These are phyloP conservation scores for Pachypanchax playfairii DNA, from an alignment of 2,113 vertebrate genomes.

Conservation along the genomic window DNA sequence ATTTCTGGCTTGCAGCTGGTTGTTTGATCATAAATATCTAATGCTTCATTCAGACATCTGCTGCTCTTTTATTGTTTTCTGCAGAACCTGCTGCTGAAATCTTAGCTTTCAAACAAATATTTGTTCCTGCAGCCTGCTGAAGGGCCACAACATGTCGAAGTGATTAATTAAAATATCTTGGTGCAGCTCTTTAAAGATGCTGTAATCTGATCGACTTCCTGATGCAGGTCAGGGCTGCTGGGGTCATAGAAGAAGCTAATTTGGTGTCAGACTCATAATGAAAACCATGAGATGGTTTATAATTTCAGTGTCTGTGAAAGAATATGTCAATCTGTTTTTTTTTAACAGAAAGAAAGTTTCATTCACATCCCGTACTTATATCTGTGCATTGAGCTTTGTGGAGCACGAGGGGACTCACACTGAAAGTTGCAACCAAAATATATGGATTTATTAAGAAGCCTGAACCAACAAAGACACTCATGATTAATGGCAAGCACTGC, in stretches of 20 bases:
- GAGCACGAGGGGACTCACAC: too few relatives aligned
- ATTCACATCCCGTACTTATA: too few relatives aligned
- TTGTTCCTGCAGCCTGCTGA: constrained; percentile 3
- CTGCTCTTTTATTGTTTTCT: not conserved
- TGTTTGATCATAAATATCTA: not conserved
- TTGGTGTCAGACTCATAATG: not conserved
- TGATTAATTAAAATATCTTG: not conserved
- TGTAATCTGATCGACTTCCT: not conserved
- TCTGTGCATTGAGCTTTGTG: too few relatives aligned
- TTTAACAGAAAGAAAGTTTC: constrained; percentile 7
- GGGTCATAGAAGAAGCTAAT: not conserved
- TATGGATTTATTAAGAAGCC: constrained; percentile 34
- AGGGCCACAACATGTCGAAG: not conserved
- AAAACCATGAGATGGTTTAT: not conserved
- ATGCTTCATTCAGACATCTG: not conserved
- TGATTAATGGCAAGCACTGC: not conserved
- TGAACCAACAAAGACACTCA: not conserved
- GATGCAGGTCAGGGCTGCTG: not conserved
- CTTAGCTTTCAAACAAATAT: constrained; percentile 16
- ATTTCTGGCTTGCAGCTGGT: not conserved
- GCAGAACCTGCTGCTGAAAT: constrained; percentile 3
- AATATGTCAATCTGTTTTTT: not conserved
- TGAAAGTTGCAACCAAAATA: constrained; percentile 33
- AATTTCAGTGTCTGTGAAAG: not conserved
- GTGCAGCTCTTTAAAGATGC: not conserved